phyloP scores from a whole-genome alignment of 2,113 vertebrate species.

The Macquaria ambigua region DNA sequence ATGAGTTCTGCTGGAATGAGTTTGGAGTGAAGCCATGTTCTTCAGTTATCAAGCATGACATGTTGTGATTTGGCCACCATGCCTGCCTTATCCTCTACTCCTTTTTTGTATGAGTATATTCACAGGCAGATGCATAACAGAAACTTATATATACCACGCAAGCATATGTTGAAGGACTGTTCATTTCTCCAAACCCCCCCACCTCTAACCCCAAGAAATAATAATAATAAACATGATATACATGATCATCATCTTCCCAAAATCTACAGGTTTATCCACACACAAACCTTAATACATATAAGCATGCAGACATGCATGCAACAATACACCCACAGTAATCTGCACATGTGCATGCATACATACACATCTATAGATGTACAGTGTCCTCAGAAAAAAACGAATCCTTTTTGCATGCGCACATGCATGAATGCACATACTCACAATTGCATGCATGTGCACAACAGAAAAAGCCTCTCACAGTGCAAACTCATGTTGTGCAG shows the following conservation, averaged over 20 bases:
- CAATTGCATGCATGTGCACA: neutral
- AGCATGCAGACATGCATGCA: neutral
- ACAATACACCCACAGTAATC: neutral
- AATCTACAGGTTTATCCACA: neutral
- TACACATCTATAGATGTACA: neutral
- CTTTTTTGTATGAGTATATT: neutral
- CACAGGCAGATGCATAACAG: neutral
- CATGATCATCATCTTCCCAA: neutral
- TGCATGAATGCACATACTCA: neutral
- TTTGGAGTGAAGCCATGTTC: conserved; percentile 3
- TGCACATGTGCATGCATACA: neutral
- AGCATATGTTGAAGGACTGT: neutral
- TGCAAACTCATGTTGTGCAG: conserved; percentile 1
- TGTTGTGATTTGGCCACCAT: neutral
- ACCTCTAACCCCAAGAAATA: neutral
- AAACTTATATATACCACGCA: neutral
- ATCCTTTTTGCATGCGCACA: neutral
- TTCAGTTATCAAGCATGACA: conserved; percentile 3
- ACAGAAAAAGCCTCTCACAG: neutral
- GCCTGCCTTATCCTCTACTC: neutral
- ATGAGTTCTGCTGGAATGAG: neutral
- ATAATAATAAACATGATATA: neutral
- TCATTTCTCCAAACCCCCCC: neutral
- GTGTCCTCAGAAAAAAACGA: neutral
- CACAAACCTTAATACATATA: neutral